These are phyloP conservation scores for Semnornis frantzii DNA, from an alignment of 2,113 vertebrate species.

Conservation along the genomic window DNA sequence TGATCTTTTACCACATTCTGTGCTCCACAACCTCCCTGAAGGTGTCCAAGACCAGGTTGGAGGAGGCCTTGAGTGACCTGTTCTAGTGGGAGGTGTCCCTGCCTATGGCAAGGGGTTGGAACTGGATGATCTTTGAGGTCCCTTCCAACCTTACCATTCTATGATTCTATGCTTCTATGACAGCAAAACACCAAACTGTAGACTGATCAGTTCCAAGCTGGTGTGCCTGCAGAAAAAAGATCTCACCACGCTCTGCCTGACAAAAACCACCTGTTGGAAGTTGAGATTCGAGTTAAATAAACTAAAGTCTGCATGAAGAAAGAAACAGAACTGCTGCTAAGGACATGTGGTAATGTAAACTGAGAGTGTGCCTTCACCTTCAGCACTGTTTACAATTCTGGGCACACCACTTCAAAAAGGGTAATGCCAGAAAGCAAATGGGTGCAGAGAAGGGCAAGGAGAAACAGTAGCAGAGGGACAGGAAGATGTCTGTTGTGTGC, in stretches of 20 bases:
- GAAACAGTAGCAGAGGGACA: conserved; percentile 11
- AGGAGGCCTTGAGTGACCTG: no score
- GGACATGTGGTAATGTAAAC: not conserved
- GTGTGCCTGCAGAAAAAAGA: not conserved
- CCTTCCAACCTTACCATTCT: no score
- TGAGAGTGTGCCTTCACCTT: conserved; percentile 2
- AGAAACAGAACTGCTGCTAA: not conserved
- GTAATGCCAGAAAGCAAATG: not conserved
- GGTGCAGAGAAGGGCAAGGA: not conserved
- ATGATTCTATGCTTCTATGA: not conserved
- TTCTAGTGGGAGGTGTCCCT: no score
- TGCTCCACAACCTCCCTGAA: no score
- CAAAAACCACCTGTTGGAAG: conserved; percentile 1
- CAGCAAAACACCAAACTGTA: not conserved
- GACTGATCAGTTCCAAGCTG: not conserved
- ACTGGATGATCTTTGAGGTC: no score
- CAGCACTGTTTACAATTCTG: conserved; percentile 5
- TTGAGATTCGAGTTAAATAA: not conserved
- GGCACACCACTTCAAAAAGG: not conserved
- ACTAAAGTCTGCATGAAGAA: not conserved
- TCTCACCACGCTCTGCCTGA: not conserved
- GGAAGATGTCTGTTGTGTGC: not conserved
- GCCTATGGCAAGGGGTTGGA: no score
- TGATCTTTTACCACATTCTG: no score
- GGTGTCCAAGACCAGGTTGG: no score